Conservation (phyloP, 2,888 invertebrate genomes). For the Acrobasis suavella region DNA sequence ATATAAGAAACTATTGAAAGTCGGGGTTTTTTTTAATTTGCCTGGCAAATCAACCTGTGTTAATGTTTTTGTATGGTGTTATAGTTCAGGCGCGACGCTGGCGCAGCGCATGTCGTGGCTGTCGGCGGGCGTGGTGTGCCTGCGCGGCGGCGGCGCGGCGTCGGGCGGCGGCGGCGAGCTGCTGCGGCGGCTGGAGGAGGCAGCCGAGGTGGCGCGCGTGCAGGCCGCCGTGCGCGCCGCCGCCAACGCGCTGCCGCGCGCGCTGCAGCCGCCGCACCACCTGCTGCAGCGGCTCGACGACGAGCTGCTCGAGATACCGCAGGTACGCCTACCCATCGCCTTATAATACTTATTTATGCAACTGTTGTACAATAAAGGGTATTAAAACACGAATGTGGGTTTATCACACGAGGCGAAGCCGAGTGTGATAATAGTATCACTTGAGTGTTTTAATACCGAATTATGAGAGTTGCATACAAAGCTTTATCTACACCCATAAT, state of each 20-base stretch:
- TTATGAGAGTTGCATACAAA: no score
- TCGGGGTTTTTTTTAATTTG: no score
- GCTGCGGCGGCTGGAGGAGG: constrained; percentile 94
- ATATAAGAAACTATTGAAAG: no score
- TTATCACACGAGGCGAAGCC: no score
- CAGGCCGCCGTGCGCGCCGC: constrained; percentile 86
- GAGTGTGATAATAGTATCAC: no score
- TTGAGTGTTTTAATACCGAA: no score
- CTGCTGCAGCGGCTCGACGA: constrained; percentile 89
- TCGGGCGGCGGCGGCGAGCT: constrained; percentile 85
- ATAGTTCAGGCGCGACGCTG: constrained; percentile 88
- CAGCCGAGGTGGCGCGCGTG: constrained; percentile 94
- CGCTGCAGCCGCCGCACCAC: constrained; percentile 84
- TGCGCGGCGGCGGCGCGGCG: constrained; percentile 89
- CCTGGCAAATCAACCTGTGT: no score
- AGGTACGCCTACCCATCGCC: no score
- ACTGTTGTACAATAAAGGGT: background rate
- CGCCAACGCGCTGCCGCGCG: constrained; percentile 61
- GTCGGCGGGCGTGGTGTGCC: constrained; percentile 96
- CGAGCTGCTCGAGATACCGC: constrained; percentile 92
- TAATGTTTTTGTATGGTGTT: no score
- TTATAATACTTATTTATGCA: no score
- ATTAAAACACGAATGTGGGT: no score
- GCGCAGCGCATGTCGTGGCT: constrained; percentile 94
- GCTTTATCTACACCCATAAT: no score